phyloP scores from a whole-genome alignment of 2,113 vertebrate species.

The Leptodactylus fuscus region DNA sequence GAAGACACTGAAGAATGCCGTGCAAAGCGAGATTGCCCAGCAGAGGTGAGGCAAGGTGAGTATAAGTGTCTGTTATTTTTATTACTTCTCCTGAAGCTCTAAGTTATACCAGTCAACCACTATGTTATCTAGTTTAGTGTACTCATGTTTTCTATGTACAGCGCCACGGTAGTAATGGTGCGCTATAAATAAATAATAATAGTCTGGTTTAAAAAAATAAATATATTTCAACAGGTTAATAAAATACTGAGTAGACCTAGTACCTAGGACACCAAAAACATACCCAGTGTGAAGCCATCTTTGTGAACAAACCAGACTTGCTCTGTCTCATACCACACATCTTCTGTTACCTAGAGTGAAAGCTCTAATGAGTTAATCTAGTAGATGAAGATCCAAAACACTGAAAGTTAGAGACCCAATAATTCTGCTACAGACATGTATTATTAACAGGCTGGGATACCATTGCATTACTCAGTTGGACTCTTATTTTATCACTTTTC shows the following conservation, averaged over 20 bases:
- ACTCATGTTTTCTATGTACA: no score
- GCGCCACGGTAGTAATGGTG: no score
- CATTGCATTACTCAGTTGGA: not conserved
- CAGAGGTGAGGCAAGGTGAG: no score
- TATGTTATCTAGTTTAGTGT: no score
- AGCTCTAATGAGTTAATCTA: constrained; percentile 35
- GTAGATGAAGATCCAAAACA: constrained; percentile 24
- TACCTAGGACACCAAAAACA: constrained; percentile 60
- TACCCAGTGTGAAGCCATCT: constrained; percentile 84
- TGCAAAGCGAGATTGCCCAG: no score
- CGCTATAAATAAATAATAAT: no score
- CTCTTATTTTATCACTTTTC: not conserved
- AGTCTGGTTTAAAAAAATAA: no score
- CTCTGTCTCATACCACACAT: constrained; percentile 89
- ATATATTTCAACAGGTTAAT: not conserved
- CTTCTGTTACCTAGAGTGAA: constrained; percentile 66
- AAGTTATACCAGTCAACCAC: no score
- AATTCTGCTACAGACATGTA: constrained; percentile 24
- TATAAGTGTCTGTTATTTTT: no score
- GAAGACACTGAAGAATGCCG: no score
- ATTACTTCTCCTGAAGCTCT: no score
- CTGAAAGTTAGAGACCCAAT: constrained; percentile 27
- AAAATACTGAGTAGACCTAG: not conserved
- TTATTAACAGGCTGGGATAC: constrained; percentile 14
- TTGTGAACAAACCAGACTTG: constrained; percentile 88